phyloP scores from a whole-genome alignment of 2,113 vertebrate species.

The Anthoscopus minutus region DNA sequence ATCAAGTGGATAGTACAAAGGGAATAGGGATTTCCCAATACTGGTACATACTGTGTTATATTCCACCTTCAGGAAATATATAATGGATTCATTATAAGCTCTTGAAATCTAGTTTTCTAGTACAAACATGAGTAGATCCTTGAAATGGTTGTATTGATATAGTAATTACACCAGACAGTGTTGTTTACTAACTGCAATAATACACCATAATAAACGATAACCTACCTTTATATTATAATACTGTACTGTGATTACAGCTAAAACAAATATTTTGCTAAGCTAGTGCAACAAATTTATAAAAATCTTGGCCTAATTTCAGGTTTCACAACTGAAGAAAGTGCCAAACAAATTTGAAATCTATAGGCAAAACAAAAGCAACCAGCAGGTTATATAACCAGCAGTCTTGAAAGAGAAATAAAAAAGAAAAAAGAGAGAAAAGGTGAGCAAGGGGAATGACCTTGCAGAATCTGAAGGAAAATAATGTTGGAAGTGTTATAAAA shows the following conservation, averaged over 20 bases:
- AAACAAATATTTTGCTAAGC: constrained; percentile 18
- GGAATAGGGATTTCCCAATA: constrained; percentile 15
- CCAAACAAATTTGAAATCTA: background rate
- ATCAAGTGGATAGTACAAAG: background rate
- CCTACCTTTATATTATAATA: background rate
- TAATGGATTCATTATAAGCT: constrained; percentile 1
- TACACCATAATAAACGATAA: background rate
- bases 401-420: background rate
- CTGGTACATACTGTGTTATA: background rate
- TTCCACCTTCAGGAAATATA: constrained; percentile 21
- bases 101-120: constrained; percentile 26
- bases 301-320: background rate
- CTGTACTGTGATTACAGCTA: background rate
- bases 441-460: background rate
- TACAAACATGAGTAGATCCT: constrained; percentile 7
- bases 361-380: constrained; percentile 3
- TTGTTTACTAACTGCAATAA: constrained; percentile 29
- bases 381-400: background rate
- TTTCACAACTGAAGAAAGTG: background rate
- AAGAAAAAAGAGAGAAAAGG: background rate
- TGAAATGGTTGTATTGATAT: background rate
- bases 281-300: background rate
- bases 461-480: background rate
- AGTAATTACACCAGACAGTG: background rate
- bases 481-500: background rate